phyloP scores from a whole-genome alignment of 2,113 vertebrate genomes.

The Dasyprocta punctata region DNA sequence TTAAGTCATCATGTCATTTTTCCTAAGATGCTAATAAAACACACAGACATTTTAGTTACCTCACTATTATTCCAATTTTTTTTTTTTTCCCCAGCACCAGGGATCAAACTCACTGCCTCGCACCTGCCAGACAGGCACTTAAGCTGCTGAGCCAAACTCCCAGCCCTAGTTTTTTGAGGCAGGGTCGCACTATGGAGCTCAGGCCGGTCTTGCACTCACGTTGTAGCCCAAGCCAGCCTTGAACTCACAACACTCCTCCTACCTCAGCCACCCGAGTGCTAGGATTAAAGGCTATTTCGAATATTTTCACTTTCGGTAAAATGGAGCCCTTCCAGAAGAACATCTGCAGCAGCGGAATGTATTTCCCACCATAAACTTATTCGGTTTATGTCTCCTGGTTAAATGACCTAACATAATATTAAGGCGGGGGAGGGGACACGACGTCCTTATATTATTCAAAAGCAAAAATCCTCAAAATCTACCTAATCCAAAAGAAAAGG shows the following conservation, averaged over 20 bases:
- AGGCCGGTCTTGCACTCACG: no score
- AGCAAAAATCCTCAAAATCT: background rate
- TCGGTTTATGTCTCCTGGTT: background rate
- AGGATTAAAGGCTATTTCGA: no score
- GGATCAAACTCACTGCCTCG: no score
- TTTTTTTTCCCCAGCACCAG: no score
- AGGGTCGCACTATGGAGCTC: no score
- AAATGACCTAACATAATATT: conserved; percentile 37
- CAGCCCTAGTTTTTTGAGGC: no score
- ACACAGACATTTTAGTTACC: background rate
- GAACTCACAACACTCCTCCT: no score
- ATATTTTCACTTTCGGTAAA: background rate
- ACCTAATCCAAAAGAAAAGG: conserved; percentile 24
- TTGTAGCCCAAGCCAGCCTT: no score
- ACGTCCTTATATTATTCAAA: background rate
- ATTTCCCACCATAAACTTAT: conserved; percentile 45
- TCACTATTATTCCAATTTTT: background rate
- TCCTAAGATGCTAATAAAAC: background rate
- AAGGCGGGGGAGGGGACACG: no score
- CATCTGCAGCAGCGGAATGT: background rate
- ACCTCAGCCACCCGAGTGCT: no score
- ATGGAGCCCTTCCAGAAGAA: conserved; percentile 7
- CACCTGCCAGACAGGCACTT: no score
- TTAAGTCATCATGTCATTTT: conserved; percentile 1
- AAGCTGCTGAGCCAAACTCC: no score